Conservation (phyloP, 1,140 invertebrate species). For the Procambarus clarkii region DNA sequence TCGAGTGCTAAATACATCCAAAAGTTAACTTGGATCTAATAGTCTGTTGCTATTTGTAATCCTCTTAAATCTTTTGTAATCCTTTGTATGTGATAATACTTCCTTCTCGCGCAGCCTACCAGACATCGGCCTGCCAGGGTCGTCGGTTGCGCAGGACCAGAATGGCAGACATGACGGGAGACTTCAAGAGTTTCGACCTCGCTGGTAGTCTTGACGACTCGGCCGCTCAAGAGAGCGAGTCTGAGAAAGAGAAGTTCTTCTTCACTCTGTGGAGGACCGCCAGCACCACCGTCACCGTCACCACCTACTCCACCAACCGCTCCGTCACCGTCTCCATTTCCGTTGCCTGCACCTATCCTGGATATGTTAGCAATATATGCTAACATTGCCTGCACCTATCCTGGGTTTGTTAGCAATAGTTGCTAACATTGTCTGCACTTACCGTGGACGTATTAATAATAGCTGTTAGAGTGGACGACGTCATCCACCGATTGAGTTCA, state of each 20-base stretch:
- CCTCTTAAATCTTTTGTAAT: too few relatives aligned
- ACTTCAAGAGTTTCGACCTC: not conserved
- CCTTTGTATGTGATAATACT: too few relatives aligned
- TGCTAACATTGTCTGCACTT: conserved; percentile 31
- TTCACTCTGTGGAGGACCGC: conserved; percentile 42
- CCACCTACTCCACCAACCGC: conserved; percentile 54
- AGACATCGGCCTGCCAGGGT: not conserved
- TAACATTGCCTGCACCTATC: conserved; percentile 25
- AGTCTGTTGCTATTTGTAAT: too few relatives aligned
- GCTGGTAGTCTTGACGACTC: not conserved
- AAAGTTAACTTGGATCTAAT: too few relatives aligned
- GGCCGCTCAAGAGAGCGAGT: not conserved
- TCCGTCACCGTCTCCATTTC: conserved; percentile 53
- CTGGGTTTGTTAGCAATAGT: not conserved
- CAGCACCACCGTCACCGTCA: conserved; percentile 45
- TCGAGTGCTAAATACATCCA: too few relatives aligned
- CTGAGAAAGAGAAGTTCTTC: conserved; percentile 24
- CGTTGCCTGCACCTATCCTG: conserved; percentile 23
- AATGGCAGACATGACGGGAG: not conserved
- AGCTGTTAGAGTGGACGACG: not conserved
- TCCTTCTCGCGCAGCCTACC: too few relatives aligned
- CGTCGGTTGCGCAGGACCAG: conserved; percentile 8
- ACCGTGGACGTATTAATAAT: not conserved
- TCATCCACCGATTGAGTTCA: not conserved
- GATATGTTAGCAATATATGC: conserved; percentile 3